Percentiles rank a stretch among this genome's conserved stretches.
Conservation (phyloP, 1,140 invertebrate species). For the Gyrodactylus bullatarudis region DNA sequence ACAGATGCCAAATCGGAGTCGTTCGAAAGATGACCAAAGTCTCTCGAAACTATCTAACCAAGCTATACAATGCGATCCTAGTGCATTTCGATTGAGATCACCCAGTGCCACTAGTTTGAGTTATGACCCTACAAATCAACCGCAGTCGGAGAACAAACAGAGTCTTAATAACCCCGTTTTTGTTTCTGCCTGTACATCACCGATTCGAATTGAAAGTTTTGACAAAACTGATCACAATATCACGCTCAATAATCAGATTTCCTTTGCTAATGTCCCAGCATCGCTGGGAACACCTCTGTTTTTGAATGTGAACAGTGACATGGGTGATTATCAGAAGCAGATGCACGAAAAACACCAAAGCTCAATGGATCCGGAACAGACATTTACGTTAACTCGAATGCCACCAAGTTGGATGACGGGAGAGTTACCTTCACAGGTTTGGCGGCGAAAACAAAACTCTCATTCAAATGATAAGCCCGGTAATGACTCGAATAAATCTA, state of each 20-base stretch:
- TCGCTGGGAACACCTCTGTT: neutral
- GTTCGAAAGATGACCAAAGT: neutral
- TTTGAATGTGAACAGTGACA: neutral
- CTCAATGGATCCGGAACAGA: neutral
- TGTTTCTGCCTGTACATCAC: neutral
- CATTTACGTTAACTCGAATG: neutral
- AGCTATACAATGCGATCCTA: neutral
- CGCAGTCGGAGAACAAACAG: too few relatives aligned
- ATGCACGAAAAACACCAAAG: neutral
- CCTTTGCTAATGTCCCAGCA: too few relatives aligned
- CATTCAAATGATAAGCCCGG: neutral
- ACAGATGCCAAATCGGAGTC: neutral
- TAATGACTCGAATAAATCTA: too few relatives aligned
- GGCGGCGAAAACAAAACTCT: neutral
- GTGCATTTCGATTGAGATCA: neutral
- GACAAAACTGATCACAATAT: neutral
- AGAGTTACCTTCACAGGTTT: neutral
- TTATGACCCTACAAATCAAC: too few relatives aligned
- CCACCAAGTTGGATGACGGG: neutral
- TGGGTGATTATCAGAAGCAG: neutral
- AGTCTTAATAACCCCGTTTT: neutral
- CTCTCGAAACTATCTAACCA: neutral
- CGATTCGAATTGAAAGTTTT: neutral
- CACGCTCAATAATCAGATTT: too few relatives aligned
- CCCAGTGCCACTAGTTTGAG: neutral